These are phyloP conservation scores for Oreortyx pictus DNA, from an alignment of 2,797 vertebrate genomes.

Conservation along the genomic window DNA sequence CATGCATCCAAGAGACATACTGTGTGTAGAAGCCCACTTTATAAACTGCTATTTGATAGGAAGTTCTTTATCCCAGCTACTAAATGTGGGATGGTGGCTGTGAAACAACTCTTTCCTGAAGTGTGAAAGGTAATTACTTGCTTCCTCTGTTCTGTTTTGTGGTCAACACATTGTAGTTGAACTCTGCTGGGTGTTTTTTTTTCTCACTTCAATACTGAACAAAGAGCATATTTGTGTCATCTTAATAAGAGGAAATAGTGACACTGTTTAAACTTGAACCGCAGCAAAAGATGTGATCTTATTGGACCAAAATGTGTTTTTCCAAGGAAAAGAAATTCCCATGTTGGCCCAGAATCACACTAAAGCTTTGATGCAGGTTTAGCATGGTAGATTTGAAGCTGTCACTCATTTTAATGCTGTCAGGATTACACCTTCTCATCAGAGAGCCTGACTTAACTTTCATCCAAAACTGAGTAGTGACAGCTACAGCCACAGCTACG, in stretches of 20 bases:
- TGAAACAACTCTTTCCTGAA: neutral
- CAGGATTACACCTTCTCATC: fast-evolving
- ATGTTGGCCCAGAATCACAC: fast-evolving
- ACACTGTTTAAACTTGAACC: neutral
- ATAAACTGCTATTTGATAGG: neutral
- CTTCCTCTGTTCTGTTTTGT: neutral
- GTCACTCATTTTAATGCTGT: neutral
- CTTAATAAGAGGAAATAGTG: neutral
- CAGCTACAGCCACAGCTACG: neutral
- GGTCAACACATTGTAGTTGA: neutral
- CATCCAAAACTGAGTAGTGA: fast-evolving
- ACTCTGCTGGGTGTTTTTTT: neutral
- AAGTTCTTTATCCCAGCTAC: neutral
- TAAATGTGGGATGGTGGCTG: neutral
- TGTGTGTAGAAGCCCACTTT: neutral
- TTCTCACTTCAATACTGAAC: neutral
- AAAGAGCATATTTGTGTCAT: neutral
- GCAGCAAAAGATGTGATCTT: neutral
- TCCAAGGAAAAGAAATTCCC: neutral
- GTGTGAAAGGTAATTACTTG: neutral
- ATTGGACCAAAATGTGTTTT: neutral
- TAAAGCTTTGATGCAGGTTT: neutral
- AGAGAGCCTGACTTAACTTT: neutral
- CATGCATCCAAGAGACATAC: neutral
- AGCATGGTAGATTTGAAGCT: neutral